Evolutionary conservation across 1,140 invertebrate genomes (phyloP).

Genomic region (Brevipalpus yothersi): DNA sequence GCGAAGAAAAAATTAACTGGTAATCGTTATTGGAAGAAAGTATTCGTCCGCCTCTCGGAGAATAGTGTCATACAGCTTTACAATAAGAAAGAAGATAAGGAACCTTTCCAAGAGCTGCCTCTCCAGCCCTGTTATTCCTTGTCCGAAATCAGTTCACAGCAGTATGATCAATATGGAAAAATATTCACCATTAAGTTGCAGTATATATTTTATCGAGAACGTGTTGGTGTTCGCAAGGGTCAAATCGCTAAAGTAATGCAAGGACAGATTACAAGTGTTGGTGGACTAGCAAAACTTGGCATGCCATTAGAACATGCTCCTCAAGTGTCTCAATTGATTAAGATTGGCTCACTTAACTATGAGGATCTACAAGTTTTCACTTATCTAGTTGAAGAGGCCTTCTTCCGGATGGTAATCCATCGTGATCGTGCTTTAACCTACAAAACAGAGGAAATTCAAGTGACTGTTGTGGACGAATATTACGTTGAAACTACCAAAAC

Average conservation of each 20-base stretch:
- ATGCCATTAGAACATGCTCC: conserved; percentile 91
- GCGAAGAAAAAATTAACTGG: conserved; percentile 97
- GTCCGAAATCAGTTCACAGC: conserved; percentile 53
- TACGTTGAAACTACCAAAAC: conserved; percentile 71
- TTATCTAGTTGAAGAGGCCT: conserved; percentile 16
- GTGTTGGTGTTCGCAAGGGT: conserved; percentile 81
- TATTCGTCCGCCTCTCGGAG: conserved; percentile 60
- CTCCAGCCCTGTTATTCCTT: conserved; percentile 17
- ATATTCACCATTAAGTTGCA: conserved; percentile 96
- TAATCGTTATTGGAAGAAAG: conserved; percentile 85
- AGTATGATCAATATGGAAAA: conserved; percentile 94
- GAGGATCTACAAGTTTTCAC: conserved; percentile 80
- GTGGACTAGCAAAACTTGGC: conserved; percentile 50
- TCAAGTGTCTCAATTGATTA: conserved; percentile 83
- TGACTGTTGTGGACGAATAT: conserved; percentile 86
- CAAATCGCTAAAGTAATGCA: conserved; percentile 74
- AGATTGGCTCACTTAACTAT: conserved; percentile 66
- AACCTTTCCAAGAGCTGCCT: conserved; percentile 16
- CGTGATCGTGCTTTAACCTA: conserved; percentile 72
- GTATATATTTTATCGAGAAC: conserved; percentile 93
- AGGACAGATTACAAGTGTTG: conserved; percentile 42
- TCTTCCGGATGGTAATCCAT: conserved; percentile 56
- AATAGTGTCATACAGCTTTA: conserved; percentile 59
- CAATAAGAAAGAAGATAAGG: conserved; percentile 48
- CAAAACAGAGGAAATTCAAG: conserved; percentile 93